Evolutionary conservation across 2,888 invertebrate genomes (phyloP), one percentile per base, ranked within the genome.

Genomic region (Andrena camellia): DNA sequence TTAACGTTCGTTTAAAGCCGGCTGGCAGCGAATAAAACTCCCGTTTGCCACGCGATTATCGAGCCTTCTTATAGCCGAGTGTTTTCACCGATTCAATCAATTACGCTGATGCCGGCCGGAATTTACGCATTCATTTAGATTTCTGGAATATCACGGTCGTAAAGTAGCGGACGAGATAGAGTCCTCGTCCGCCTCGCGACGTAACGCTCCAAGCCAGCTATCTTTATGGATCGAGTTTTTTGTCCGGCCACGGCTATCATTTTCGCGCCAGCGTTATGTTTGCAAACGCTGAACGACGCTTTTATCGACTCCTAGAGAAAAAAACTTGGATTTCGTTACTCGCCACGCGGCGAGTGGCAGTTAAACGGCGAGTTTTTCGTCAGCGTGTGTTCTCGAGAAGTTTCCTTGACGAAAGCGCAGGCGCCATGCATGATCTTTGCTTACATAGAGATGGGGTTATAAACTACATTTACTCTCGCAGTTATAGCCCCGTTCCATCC

Each of bases 141-240:
- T 78, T 77, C 78, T 69, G 54, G 33, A 63, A 76, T 76, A 78
- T 63, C 68, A 23, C 17, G 48, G 10, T 29, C 48, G 54, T 78
- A 78, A 63, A 68, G 33, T 62, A 78, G 2, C 48, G 13, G 17
- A 6, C 13, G 52, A 62, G 77, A 77, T 78, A 78, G 77, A 75
- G 76, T 59, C 67, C 50, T 74, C 20, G 48, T 17, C 3, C 66
- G 60, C 26, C 31, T 59, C 64, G 23, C 29, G 57, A 35, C 29
- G 64, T 8, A 17, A 70, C 74, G 66, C 75, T 17, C 35, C 70
- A 42, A 75, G n/a, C 50, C 68, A 78, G 77, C 52, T 77, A 76
- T 76, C 77, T 78, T 78, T 78, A 78, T 76, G 60, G 77, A 48
- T 48, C 78, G 42, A 54, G 68, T 78, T 78, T 78, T 76, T 78